A percentile compares a stretch with the other conserved stretches of the same genome.
These are phyloP conservation scores for Nannospalax galili DNA, from an alignment of 2,113 vertebrate genomes.

Conservation along the genomic window DNA sequence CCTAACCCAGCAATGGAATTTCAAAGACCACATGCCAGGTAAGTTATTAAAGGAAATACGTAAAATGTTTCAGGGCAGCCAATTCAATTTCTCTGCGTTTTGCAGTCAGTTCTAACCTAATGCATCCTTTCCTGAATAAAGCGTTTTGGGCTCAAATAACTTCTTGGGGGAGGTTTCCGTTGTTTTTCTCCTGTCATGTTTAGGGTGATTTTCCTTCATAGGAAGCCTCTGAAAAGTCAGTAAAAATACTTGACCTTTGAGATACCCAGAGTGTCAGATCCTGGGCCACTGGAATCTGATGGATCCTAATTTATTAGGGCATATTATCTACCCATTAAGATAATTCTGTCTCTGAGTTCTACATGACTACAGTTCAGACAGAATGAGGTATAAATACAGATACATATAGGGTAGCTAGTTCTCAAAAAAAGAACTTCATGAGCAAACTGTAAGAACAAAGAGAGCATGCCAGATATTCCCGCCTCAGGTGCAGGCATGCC, in stretches of 20 bases:
- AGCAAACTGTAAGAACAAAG: not conserved
- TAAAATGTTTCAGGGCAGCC: constrained; percentile 7
- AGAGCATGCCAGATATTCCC: not conserved
- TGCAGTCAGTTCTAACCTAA: constrained; percentile 20
- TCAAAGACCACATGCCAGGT: not conserved
- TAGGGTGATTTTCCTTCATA: not conserved
- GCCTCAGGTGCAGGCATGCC: not conserved
- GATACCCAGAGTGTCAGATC: not conserved
- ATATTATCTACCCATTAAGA: not conserved
- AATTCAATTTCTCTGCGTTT: constrained; percentile 19
- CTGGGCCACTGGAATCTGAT: not conserved
- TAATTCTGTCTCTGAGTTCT: not conserved
- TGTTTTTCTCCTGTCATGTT: not conserved
- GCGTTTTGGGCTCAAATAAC: not conserved
- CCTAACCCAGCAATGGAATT: not conserved
- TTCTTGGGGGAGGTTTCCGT: not conserved
- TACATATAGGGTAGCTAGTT: not conserved
- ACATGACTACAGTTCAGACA: not conserved
- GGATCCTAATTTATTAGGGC: not conserved
- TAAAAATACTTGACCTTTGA: not conserved
- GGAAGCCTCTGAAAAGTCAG: not conserved
- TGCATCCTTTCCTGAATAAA: not conserved
- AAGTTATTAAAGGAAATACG: not conserved
- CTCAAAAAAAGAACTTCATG: constrained; percentile 20
- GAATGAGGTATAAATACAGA: not conserved